Evolutionary conservation across 2,113 vertebrate species (phyloP), one percentile per base, ranked within the genome.

Genomic region (Perca schrenkii): DNA sequence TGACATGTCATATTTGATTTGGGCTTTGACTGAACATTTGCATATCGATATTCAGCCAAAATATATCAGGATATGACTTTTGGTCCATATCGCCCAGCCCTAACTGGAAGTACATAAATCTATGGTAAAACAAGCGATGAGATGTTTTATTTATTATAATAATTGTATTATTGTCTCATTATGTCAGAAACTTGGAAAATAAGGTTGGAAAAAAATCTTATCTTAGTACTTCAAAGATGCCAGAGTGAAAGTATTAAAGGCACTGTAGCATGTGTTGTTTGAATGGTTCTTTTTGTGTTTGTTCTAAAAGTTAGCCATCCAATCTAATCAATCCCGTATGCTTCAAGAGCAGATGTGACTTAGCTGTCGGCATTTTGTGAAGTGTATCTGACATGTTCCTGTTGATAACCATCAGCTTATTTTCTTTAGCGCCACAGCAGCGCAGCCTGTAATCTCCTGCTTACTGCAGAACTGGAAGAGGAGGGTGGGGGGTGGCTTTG

Each of bases 321-420:
- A 40, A 14, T 81, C 52, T 82, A 64, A 79, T 78, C 67, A 49
- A 49, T 80, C 53, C 79, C 52, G 70, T 83, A 47, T 82, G 67
- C 28, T 58, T 46, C 64, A 11, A 53, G n/a, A 31, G 61, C 66
- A 21, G 83, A 66, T 77, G 68, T 53, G 66, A 56, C 50, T 74
- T n/a, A 4, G 46, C 74, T 83, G 66, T 88, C 60, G 71, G 73
- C 34, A 16, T 79, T 56, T 54, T 19, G 8, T 77, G 53, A 66
- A 75, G 79, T 61, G 54, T 63, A 53, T 74, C 70, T 54, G 68
- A 73, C 69, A 74, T 43, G 65, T 72, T 83, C 16, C 70, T 49
- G 69, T 53, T 76, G 79, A 86, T 82, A 77, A 79, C 58, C n/a
- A 69, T 80, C 76, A 68, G 40, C 40, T 77, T 57, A n/a, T 77